Conservation (phyloP, 1,140 invertebrate genomes). For the Chymomyza costata region DNA sequence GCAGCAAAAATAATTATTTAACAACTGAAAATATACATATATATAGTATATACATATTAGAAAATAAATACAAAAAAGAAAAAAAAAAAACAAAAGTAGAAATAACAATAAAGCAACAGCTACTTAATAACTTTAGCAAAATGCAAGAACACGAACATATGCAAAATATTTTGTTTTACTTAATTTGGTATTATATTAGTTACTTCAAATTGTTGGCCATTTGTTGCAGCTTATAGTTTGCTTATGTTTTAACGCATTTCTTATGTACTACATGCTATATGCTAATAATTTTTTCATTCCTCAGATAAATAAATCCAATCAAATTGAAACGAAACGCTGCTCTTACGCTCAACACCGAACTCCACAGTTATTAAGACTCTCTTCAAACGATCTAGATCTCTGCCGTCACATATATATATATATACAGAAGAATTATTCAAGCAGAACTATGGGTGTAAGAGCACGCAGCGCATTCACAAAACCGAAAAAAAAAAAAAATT, state of each 20-base stretch:
- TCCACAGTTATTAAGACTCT: too few relatives aligned
- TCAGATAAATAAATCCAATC: too few relatives aligned
- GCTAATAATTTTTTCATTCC: too few relatives aligned
- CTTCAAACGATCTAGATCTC: too few relatives aligned
- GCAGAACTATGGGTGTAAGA: too few relatives aligned
- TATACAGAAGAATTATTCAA: too few relatives aligned
- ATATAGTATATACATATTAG: slow-evolving; percentile 26
- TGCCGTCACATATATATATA: too few relatives aligned
- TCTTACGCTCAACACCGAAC: too few relatives aligned
- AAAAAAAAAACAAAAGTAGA: slow-evolving; percentile 44
- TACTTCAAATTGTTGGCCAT: not conserved
- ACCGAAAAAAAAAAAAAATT: too few relatives aligned
- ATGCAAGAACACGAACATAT: slow-evolving; percentile 47
- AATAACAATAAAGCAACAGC: slow-evolving; percentile 70
- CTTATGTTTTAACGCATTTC: not conserved
- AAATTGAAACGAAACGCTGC: too few relatives aligned
- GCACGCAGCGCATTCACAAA: too few relatives aligned
- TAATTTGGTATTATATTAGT: not conserved
- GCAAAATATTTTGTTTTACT: slow-evolving; percentile 29
- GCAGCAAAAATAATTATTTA: slow-evolving; percentile 46
- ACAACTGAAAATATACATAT: slow-evolving; percentile 23
- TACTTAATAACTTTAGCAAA: slow-evolving; percentile 70
- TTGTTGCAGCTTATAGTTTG: not conserved
- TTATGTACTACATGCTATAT: too few relatives aligned
- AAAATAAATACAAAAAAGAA: slow-evolving; percentile 29